Conservation (phyloP, 1,140 invertebrate genomes). For the Hormaphis cornu region DNA sequence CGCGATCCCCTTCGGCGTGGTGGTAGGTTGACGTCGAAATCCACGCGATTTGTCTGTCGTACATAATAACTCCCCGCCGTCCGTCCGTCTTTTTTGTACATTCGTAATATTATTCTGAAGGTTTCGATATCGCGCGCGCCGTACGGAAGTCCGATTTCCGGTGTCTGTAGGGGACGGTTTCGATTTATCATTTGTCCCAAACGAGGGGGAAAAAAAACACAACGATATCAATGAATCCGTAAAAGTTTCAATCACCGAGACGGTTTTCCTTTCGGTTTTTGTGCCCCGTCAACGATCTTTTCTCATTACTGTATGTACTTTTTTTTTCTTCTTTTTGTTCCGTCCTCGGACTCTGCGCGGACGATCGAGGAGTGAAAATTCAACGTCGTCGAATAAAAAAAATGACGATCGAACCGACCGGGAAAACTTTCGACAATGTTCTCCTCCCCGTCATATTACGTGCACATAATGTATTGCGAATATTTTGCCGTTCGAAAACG, state of each 20-base stretch:
- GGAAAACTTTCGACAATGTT: too few species aligned
- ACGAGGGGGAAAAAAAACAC: too few species aligned
- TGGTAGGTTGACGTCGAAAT: too few species aligned
- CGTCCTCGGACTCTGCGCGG: neutral
- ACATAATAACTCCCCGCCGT: neutral
- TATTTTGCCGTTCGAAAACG: too few species aligned
- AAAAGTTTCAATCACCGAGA: neutral
- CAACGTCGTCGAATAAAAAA: neutral
- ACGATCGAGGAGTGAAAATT: neutral
- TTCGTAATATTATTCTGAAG: too few species aligned
- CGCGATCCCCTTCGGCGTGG: too few species aligned
- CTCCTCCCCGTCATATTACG: too few species aligned
- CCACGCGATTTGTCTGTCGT: neutral
- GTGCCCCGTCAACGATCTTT: neutral
- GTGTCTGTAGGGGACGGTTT: neutral
- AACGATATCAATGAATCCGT: neutral
- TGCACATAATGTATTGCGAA: too few species aligned
- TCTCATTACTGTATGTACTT: neutral
- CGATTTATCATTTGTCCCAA: slow-evolving; percentile 4
- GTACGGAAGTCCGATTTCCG: slow-evolving; percentile 7
- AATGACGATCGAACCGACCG: too few species aligned
- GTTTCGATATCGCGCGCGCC: neutral
- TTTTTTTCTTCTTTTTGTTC: neutral
- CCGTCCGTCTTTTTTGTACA: too few species aligned
- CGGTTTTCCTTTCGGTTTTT: neutral